These are phyloP conservation scores for Drosophila nigritarsus DNA, from an alignment of 2,888 invertebrate species.

Conservation along the genomic window DNA sequence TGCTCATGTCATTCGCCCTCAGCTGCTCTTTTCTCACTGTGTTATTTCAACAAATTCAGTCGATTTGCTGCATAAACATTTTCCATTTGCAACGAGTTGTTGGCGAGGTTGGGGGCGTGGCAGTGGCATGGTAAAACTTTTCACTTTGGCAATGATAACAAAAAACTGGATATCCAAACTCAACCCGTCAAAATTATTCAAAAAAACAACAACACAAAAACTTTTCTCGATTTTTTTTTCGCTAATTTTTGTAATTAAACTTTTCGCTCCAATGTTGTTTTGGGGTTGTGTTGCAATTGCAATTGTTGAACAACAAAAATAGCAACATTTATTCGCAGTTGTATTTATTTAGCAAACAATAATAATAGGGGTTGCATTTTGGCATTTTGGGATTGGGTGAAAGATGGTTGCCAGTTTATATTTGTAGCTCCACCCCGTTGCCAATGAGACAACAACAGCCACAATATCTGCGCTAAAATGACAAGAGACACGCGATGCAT, in stretches of 20 bases:
- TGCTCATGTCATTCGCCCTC: slow-evolving; percentile 40
- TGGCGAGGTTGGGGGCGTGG: slow-evolving; percentile 11
- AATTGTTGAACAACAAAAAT: slow-evolving; percentile 19
- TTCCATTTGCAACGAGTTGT: not conserved
- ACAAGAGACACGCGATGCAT: slow-evolving; percentile 43
- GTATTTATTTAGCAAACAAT: slow-evolving; percentile 69
- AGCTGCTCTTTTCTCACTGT: slow-evolving; percentile 43
- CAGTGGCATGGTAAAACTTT: slow-evolving; percentile 40
- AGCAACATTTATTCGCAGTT: slow-evolving; percentile 19
- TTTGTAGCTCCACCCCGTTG: slow-evolving; percentile 54
- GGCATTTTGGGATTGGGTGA: slow-evolving; percentile 46
- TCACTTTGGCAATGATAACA: slow-evolving; percentile 58
- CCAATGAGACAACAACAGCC: slow-evolving; percentile 56
- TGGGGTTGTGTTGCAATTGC: slow-evolving; percentile 10
- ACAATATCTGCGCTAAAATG: slow-evolving; percentile 41
- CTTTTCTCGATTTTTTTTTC: slow-evolving; percentile 12
- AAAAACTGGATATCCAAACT: slow-evolving; percentile 7
- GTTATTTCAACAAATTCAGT: slow-evolving; percentile 83
- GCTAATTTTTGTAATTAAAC: slow-evolving; percentile 74
- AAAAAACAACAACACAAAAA: slow-evolving; percentile 18
- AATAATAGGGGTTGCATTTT: slow-evolving; percentile 64
- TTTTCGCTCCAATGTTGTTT: slow-evolving; percentile 43
- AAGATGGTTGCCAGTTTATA: slow-evolving; percentile 9
- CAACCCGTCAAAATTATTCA: not conserved
- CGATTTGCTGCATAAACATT: slow-evolving; percentile 83